Evolutionary conservation across 2,113 vertebrate genomes (phyloP), one percentile per base, ranked within the genome.

Genomic region (Hemichromis elongatus): DNA sequence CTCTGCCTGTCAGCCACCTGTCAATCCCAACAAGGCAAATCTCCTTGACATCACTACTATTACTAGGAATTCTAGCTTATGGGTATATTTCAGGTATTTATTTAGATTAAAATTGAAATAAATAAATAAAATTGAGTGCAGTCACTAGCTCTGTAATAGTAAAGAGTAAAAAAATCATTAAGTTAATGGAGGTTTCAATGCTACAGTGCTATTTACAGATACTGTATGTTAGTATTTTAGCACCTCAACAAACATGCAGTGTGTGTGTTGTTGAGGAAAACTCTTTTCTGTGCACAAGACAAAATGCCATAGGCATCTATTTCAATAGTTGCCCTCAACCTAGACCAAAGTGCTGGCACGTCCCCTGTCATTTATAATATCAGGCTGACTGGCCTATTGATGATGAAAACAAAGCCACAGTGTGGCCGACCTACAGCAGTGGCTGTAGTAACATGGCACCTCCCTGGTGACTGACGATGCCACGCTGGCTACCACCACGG

Each of bases 321-420:
- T 90, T 92, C 89, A 92, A 37, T 81, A 55, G 77, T 83, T 10
- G 30, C 84, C 89, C 86, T 92, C 80, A 83, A 84, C 85, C 82
- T 80, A 61, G 80, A 75, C 77, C 90, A 82, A 81, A 79, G 85
- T 68, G 77, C 83, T 92, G 91, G 90, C 89, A 83, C 82, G 3
- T 85, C 88, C 86, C 84, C 54, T 78, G 77, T 87, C 93, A 91
- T 93, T 94, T 92, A 94, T 93, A 94, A 92, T 93, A 93, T 93
- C 90, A 86, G 86, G 70, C 91, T 93, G 93, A 94, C 92, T 94
- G 91, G 92, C 87, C 92, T 89, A 93, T 95, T 94, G 90, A 94
- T 80, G 89, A 79, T 9, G 14, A 79, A 85, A 90, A 95, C 94
- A 95, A 95, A 95, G 94, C 89, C 91, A 57, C 91, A 94, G 94